These are phyloP conservation scores for Nasonia giraulti DNA, from an alignment of 1,140 invertebrate genomes.

Conservation along the genomic window DNA sequence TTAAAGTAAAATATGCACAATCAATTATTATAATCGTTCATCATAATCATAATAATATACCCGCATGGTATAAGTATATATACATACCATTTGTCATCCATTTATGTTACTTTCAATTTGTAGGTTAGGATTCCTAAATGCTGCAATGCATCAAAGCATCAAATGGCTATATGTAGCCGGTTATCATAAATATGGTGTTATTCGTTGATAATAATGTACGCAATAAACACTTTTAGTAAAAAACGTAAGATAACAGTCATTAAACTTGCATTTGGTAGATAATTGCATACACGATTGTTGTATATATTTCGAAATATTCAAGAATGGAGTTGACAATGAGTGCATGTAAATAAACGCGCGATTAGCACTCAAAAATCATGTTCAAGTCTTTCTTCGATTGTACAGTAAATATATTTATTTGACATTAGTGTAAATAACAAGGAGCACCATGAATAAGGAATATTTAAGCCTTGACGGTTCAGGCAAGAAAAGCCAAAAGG, in stretches of 20 bases:
- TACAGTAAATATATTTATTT: not conserved
- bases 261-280: not conserved
- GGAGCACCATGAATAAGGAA: conserved; percentile 68
- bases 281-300: not conserved
- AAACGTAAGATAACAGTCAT: not conserved
- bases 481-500: conserved; percentile 65
- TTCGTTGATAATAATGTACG: not conserved
- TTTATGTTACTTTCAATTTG: not conserved
- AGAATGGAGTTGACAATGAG: no score
- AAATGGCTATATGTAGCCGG: not conserved
- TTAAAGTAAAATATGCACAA: no score
- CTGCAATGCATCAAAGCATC: not conserved
- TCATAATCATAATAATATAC: no score
- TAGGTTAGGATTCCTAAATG: not conserved
- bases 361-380: not conserved
- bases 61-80: no score
- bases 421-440: not conserved
- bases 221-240: not conserved
- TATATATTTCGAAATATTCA: not conserved
- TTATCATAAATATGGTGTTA: not conserved
- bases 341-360: no score
- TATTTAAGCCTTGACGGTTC: conserved; percentile 67
- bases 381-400: not conserved
- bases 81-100: no score
- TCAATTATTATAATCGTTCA: no score